phyloP scores from a whole-genome alignment of 64 coral and sea anemone genomes.

The Montipora sp. region DNA sequence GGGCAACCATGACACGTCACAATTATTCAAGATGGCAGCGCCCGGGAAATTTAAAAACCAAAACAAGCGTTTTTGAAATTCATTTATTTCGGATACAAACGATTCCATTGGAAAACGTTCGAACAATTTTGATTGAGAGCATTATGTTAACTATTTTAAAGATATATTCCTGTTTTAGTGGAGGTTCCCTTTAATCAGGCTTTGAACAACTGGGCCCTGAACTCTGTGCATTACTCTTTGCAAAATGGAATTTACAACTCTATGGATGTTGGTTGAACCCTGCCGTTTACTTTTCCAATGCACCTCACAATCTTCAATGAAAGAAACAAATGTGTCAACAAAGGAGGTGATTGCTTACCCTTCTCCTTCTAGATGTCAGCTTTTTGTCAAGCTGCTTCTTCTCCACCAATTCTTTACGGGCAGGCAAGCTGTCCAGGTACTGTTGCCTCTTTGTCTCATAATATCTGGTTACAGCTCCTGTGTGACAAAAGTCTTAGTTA shows the following conservation, averaged over 20 bases:
- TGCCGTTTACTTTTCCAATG: neutral
- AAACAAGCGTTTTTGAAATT: too few relatives aligned
- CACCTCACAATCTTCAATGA: neutral
- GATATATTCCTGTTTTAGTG: too few relatives aligned
- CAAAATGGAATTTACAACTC: neutral
- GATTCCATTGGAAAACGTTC: too few relatives aligned
- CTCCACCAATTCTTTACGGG: constrained; percentile 5
- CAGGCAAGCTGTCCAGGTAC: neutral
- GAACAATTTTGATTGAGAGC: too few relatives aligned
- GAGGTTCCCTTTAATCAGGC: too few relatives aligned
- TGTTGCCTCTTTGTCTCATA: constrained; percentile 50
- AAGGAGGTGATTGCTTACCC: neutral
- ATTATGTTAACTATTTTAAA: too few relatives aligned
- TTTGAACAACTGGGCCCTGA: too few relatives aligned
- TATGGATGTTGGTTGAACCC: neutral
- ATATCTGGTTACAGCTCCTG: constrained; percentile 39
- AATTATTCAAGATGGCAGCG: too few relatives aligned
- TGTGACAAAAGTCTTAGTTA: neutral
- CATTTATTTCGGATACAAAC: too few relatives aligned
- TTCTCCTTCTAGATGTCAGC: constrained; percentile 41
- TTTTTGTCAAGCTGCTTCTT: constrained; percentile 24
- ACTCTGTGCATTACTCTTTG: neutral
- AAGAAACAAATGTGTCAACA: neutral
- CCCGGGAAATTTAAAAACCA: too few relatives aligned
- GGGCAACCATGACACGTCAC: too few relatives aligned